These are phyloP conservation scores for Clarias platycephalus DNA, from an alignment of 2,797 vertebrate species.

Conservation along the genomic window DNA sequence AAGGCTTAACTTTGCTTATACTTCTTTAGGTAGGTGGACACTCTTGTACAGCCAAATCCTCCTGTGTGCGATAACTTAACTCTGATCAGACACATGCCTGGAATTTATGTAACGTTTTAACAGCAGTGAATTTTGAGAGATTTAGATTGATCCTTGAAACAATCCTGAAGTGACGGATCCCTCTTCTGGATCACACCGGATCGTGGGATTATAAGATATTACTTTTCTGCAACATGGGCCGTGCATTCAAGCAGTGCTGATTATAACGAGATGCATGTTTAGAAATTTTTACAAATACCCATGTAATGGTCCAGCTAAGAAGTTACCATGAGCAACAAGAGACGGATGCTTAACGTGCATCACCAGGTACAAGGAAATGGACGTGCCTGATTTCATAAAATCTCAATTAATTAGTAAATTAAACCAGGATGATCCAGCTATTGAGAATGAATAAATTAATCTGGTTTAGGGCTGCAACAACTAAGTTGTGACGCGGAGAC, in stretches of 20 bases:
- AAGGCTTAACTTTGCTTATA: neutral
- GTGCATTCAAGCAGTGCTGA: neutral
- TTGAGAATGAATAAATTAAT: neutral
- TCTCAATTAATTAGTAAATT: neutral
- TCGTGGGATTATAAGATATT: neutral
- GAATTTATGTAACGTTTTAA: neutral
- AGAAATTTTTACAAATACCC: neutral
- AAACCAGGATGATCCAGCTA: neutral
- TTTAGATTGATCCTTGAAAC: neutral
- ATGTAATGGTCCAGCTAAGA: neutral
- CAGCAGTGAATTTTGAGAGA: no score
- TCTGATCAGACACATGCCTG: neutral
- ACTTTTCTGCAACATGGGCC: neutral
- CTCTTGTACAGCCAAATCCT: neutral
- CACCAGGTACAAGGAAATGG: no score
- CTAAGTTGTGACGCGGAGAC: no score
- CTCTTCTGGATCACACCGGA: neutral
- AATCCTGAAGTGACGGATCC: no score
- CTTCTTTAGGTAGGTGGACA: neutral
- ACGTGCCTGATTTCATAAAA: neutral
- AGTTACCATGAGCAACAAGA: neutral
- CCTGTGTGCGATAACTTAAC: neutral
- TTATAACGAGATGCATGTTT: neutral
- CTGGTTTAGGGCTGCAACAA: no score
- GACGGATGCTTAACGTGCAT: no score